Conservation (phyloP, 2,113 vertebrate species). For the Gadus macrocephalus region DNA sequence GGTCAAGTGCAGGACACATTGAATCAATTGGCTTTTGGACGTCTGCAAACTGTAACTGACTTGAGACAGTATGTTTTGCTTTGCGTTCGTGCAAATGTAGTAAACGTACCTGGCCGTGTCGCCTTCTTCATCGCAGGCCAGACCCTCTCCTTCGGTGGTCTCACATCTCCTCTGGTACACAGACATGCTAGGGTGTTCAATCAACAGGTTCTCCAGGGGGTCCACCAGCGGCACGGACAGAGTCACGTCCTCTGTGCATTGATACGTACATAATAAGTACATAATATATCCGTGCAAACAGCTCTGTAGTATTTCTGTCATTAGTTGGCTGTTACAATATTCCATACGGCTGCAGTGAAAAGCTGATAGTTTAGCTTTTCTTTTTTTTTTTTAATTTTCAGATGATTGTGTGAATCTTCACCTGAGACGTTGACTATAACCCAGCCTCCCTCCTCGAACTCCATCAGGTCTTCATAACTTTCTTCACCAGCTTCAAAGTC, state of each 20-base stretch:
- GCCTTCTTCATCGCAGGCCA: conserved; percentile 45
- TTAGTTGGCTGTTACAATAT: too few relatives aligned
- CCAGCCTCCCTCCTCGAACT: conserved; percentile 73
- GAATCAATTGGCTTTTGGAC: too few relatives aligned
- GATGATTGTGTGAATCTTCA: conserved; percentile 16
- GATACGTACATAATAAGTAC: neutral
- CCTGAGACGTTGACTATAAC: conserved; percentile 67
- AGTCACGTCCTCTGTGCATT: conserved; percentile 37
- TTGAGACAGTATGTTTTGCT: neutral
- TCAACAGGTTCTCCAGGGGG: conserved; percentile 70
- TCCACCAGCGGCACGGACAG: conserved; percentile 33
- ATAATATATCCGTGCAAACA: neutral
- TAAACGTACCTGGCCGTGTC: conserved; percentile 53
- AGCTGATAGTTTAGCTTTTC: neutral
- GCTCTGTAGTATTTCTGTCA: neutral
- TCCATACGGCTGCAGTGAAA: too few relatives aligned
- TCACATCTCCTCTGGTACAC: conserved; percentile 62
- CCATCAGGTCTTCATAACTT: conserved; percentile 48
- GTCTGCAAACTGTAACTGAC: neutral
- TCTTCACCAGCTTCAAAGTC: conserved; percentile 17
- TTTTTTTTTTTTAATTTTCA: neutral
- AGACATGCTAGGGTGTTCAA: conserved; percentile 75
- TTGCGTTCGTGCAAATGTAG: neutral
- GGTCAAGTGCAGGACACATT: too few relatives aligned
- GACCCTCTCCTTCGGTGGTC: conserved; percentile 17